Conservation (phyloP, 2,797 vertebrate species). For the Catostomus latipinnis region DNA sequence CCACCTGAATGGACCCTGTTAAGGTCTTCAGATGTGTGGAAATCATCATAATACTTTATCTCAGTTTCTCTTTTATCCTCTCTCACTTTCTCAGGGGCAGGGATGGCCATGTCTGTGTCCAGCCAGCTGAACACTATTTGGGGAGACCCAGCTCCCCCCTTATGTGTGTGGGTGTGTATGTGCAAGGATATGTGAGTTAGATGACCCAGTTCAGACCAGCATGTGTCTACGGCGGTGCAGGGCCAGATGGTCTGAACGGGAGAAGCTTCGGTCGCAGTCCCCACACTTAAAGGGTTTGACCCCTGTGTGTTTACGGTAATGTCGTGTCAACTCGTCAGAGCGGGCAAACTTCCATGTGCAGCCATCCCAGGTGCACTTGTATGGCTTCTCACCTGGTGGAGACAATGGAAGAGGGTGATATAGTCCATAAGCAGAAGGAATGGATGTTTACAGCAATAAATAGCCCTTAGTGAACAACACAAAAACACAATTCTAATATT, state of each 20-base stretch:
- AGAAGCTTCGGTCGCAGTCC: conserved; percentile 99
- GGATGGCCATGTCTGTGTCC: conserved; percentile 74
- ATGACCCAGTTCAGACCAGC: conserved; percentile 87
- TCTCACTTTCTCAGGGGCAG: conserved; percentile 54
- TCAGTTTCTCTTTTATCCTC: conserved; percentile 67
- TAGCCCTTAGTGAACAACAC: too few relatives aligned
- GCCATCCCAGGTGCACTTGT: conserved; percentile 99
- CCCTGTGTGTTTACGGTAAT: conserved; percentile 99
- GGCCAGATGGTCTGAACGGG: conserved; percentile 97
- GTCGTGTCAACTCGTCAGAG: conserved; percentile 97
- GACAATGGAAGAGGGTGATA: neutral
- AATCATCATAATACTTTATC: conserved; percentile 52
- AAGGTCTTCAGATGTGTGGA: conserved; percentile 69
- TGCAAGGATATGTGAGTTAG: conserved; percentile 25
- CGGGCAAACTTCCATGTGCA: conserved; percentile 99
- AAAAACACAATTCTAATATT: too few relatives aligned
- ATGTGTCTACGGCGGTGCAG: conserved; percentile 98
- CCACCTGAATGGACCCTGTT: conserved; percentile 68
- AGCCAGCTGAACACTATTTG: conserved; percentile 91
- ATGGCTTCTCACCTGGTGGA: conserved; percentile 96
- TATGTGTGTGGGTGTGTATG: neutral
- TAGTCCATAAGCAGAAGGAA: too few relatives aligned
- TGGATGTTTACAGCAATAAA: too few relatives aligned
- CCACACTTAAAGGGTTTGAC: conserved; percentile 99
- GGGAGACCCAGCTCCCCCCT: conserved; percentile 91